Percentiles rank a stretch among this genome's conserved stretches.
phyloP scores from a whole-genome alignment of 2,888 invertebrate genomes.

The Lasius fuliginosus region DNA sequence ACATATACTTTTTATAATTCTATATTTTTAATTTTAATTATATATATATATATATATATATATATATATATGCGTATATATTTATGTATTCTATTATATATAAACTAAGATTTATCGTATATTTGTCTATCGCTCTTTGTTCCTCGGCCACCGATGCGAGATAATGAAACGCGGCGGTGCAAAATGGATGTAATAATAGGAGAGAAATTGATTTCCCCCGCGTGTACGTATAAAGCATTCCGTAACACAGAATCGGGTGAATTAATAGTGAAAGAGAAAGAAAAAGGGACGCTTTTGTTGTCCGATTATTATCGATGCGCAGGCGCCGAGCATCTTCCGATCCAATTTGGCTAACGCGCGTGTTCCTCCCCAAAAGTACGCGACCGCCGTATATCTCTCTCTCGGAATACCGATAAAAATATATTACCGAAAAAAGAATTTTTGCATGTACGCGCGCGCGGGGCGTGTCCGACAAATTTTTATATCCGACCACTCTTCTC shows the following conservation, averaged over 20 bases:
- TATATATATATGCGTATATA: not conserved
- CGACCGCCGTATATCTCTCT: constrained; percentile 20
- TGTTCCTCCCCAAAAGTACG: not conserved
- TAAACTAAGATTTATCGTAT: constrained; percentile 17
- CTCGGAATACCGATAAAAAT: constrained; percentile 27
- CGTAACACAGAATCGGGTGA: constrained; percentile 22
- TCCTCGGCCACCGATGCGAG: constrained; percentile 2
- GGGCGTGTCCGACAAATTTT: not conserved
- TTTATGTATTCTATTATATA: not conserved
- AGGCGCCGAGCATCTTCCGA: not conserved
- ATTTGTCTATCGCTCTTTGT: constrained; percentile 25
- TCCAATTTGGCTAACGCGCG: constrained; percentile 28
- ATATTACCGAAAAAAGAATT: constrained; percentile 15
- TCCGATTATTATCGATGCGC: constrained; percentile 37
- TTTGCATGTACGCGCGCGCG: constrained; percentile 11
- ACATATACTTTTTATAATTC: too few species aligned
- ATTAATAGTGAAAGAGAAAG: constrained; percentile 36
- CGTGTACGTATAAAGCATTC: constrained; percentile 22
- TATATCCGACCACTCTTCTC: constrained; percentile 8
- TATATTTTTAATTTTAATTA: too few species aligned
- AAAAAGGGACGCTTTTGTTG: not conserved
- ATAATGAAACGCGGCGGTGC: constrained; percentile 32
- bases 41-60: too few species aligned
- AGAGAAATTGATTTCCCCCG: constrained; percentile 19
- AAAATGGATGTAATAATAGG: constrained; percentile 30